A percentile compares a stretch with the other conserved stretches of the same genome.
phyloP scores from a whole-genome alignment of 2,888 invertebrate genomes.

The Papilio protenor region DNA sequence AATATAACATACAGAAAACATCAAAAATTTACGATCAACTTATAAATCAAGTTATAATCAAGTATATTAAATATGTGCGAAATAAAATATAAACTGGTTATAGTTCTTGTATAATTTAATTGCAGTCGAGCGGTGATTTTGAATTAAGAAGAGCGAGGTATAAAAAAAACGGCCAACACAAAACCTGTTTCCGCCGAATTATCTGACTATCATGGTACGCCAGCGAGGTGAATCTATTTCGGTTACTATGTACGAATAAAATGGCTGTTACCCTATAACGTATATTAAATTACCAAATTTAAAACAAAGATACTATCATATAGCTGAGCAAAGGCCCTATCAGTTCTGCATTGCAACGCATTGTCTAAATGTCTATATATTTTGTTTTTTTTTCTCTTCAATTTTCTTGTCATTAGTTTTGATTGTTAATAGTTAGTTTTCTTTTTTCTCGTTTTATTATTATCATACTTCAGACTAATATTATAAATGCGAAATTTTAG shows the following conservation, averaged over 20 bases:
- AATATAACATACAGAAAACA: neutral
- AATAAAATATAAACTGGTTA: slow-evolving; percentile 27
- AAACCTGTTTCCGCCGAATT: slow-evolving; percentile 37
- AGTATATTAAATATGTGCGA: slow-evolving; percentile 31
- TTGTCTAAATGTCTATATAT: no score
- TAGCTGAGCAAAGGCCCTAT: no score
- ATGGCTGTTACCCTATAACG: neutral
- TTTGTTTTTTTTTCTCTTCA: no score
- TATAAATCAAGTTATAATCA: slow-evolving; percentile 31
- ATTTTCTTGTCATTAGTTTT: no score
- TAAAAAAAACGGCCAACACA: slow-evolving; percentile 25
- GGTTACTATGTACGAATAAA: slow-evolving; percentile 7
- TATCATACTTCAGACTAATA: no score
- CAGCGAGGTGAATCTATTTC: slow-evolving; percentile 10
- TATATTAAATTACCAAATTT: neutral
- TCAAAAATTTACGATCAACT: neutral
- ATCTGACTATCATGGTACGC: neutral
- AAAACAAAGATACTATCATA: no score
- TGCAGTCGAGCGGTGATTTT: slow-evolving; percentile 25
- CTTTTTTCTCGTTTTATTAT: no score
- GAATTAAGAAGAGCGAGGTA: slow-evolving; percentile 1
- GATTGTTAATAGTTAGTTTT: no score
- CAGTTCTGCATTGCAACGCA: no score
- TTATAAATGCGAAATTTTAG: no score
- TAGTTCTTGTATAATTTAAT: slow-evolving; percentile 35